These are phyloP conservation scores for Enoplosus armatus DNA, from an alignment of 2,797 vertebrate species.

Conservation along the genomic window DNA sequence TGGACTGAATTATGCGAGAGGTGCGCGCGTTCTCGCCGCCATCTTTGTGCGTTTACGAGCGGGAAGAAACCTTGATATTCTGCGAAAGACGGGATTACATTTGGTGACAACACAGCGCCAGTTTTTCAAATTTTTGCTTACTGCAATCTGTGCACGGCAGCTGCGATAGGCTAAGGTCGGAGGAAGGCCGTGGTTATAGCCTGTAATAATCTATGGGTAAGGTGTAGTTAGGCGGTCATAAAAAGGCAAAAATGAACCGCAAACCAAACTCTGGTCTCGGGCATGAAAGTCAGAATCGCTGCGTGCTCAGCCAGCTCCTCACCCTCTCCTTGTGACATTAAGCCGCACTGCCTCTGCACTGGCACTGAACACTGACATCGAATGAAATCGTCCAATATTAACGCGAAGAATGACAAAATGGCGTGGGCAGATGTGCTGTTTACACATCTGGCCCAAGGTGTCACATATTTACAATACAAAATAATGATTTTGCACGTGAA, in stretches of 20 bases:
- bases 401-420: not conserved
- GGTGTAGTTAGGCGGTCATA: too few relatives aligned
- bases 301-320: not conserved
- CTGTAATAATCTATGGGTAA: too few relatives aligned
- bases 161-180: not conserved
- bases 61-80: not conserved
- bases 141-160: not conserved
- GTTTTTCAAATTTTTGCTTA: not conserved
- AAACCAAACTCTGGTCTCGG: too few relatives aligned
- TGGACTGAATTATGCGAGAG: not conserved
- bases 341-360: not conserved
- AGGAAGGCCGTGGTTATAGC: not conserved
- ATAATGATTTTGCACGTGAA: too few relatives aligned
- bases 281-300: not conserved
- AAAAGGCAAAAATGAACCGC: too few relatives aligned
- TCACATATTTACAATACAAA: too few relatives aligned
- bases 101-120: not conserved
- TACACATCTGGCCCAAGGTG: too few relatives aligned
- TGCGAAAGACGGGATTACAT: not conserved
- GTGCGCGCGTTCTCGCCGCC: not conserved
- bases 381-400: not conserved
- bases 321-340: not conserved
- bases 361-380: not conserved
- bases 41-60: not conserved
- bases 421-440: not conserved